phyloP scores from a whole-genome alignment of 1,140 invertebrate genomes.

The Kradibia gibbosae region DNA sequence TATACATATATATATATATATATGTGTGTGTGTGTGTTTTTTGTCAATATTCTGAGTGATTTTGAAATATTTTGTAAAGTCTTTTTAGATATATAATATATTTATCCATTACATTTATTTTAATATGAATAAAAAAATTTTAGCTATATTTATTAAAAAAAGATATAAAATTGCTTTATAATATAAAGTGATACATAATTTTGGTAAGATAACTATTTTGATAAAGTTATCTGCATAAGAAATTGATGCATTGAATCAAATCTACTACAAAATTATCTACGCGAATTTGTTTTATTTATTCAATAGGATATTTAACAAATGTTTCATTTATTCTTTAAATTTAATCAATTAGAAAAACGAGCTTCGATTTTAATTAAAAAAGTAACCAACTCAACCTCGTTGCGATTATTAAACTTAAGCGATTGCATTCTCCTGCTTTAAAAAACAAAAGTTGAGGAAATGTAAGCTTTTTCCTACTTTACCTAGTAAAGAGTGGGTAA shows the following conservation, averaged over 20 bases:
- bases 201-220: background rate
- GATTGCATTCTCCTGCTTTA: background rate
- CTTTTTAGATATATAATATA: background rate
- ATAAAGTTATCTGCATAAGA: background rate
- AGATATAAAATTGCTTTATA: background rate
- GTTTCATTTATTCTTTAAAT: background rate
- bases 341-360: background rate
- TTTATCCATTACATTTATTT: slow-evolving; percentile 6
- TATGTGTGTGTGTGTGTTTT: too few relatives aligned
- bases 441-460: background rate
- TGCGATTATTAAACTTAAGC: slow-evolving; percentile 14
- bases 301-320: background rate
- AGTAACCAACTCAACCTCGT: background rate
- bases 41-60: slow-evolving; percentile 13
- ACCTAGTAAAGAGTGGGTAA: background rate
- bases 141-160: background rate
- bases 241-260: background rate
- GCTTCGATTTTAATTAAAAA: background rate
- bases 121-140: background rate
- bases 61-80: slow-evolving; percentile 16
- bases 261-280: background rate
- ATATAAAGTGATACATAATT: background rate
- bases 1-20: too few relatives aligned
- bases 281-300: background rate
- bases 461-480: background rate